phyloP scores from a whole-genome alignment of 2,888 invertebrate genomes.

The Drosophila planitibia region DNA sequence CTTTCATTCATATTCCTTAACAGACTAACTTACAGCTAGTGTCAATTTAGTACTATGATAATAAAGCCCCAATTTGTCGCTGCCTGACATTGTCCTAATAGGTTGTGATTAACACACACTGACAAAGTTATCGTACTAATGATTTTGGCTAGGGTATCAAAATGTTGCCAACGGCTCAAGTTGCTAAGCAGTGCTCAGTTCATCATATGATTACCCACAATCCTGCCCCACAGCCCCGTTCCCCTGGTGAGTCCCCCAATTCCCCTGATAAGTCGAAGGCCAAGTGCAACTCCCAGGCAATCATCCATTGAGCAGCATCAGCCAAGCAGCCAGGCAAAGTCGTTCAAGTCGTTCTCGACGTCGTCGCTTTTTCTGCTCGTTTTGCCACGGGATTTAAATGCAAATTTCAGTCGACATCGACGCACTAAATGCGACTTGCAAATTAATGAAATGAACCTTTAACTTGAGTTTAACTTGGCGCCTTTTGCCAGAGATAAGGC shows the following conservation, averaged over 20 bases:
- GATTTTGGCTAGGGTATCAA: conserved; percentile 14
- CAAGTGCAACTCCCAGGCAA: conserved; percentile 35
- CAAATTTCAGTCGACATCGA: conserved; percentile 77
- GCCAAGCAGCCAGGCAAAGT: conserved; percentile 22
- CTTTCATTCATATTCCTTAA: not conserved
- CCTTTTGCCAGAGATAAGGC: conserved; percentile 73
- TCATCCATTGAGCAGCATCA: conserved; percentile 33
- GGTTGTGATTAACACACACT: conserved; percentile 4
- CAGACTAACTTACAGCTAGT: not conserved
- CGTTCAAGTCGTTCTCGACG: conserved; percentile 6
- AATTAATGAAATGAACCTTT: conserved; percentile 82
- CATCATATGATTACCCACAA: conserved; percentile 56
- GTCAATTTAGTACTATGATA: not conserved
- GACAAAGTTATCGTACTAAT: not conserved
- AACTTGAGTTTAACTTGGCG: conserved; percentile 81
- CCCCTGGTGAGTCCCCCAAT: not conserved
- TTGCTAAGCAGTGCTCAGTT: conserved; percentile 63
- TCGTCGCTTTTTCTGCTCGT: conserved; percentile 72
- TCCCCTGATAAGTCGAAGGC: conserved; percentile 3
- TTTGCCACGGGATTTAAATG: conserved; percentile 79
- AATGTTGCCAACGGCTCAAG: conserved; percentile 29
- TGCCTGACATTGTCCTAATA: not conserved
- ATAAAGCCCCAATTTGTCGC: not conserved
- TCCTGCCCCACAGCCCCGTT: not conserved
- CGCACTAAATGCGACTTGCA: conserved; percentile 81